Base-by-base conservation (phyloP, 1,140 invertebrate genomes). In the Ooceraea biroi region DNA sequence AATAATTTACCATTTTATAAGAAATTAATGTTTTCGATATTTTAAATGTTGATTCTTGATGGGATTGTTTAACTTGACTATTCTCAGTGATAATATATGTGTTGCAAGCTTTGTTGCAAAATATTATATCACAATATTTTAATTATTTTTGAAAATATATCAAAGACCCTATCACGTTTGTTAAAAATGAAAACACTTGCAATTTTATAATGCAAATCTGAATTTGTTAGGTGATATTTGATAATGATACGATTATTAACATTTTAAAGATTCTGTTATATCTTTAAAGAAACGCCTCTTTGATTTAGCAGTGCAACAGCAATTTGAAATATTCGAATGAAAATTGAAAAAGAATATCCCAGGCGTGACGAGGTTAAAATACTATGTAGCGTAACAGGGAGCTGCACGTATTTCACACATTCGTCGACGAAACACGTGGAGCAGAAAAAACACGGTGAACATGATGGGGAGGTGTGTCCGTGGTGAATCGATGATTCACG, bases 401-500 rank as follows among this genome's bases (percentile, higher is more conserved):
- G 65, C 44, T 65, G 73, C 50, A 44, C 22, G 12, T 22, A 69
- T 80, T 80, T 80, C 76, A 63, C 80, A 73, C 69, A 10, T 74
- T 52, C 44, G 44, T 27, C 57, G 57, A 61, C 44, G 71, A 82
- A 80, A 71, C 50, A 80, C 50, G 76, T 80, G 65, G 25, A 80
- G 57, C 8, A 69, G 50, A 55, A 80, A 71, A 80, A 80, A 80
- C 25, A 80, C 65, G 65, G 4, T n/a, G 30, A 66, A 66, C 19
- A 41, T 77, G 48, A 82, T 41, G 27, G 58, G 57, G 71, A 74
- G 80, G 80, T 73, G 82, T 83, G 41, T 57, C 82, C 74, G 74
- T 66, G 73, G 52, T 63, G 71, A 78, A 83, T 83, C 46, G 61
- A 83, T 83, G 82, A 83, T 83, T 83, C 76, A 83, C 41, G 74